A percentile compares a stretch with the other conserved stretches of the same genome.
phyloP scores from a whole-genome alignment of 2,888 invertebrate genomes.

The Drosophila fungiperda region DNA sequence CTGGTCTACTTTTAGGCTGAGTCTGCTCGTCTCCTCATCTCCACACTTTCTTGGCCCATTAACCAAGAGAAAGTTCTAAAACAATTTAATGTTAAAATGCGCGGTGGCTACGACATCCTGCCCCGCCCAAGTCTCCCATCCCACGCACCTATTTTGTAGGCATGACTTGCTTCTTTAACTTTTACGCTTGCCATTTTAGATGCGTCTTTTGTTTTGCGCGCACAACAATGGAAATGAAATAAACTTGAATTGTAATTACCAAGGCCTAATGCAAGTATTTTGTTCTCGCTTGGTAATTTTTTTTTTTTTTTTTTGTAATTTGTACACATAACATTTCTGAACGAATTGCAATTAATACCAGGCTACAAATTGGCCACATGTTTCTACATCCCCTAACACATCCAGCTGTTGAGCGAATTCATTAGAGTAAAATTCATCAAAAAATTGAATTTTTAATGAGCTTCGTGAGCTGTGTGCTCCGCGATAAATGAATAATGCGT shows the following conservation, averaged over 20 bases:
- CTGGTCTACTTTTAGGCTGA: slow-evolving; percentile 68
- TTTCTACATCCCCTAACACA: background rate
- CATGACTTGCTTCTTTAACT: slow-evolving; percentile 33
- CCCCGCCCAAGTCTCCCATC: background rate
- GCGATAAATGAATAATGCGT: slow-evolving; percentile 55
- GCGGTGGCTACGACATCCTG: background rate
- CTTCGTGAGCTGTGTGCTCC: slow-evolving; percentile 40
- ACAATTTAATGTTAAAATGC: slow-evolving; percentile 75
- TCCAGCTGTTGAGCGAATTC: slow-evolving; percentile 2
- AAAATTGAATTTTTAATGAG: slow-evolving; percentile 79
- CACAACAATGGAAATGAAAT: slow-evolving; percentile 59
- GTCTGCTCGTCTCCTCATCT: slow-evolving; percentile 9
- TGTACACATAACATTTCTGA: slow-evolving; percentile 25
- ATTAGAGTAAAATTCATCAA: slow-evolving; percentile 64
- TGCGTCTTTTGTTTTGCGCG: slow-evolving; percentile 43
- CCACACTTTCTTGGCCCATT: slow-evolving; percentile 9
- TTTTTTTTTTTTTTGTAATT: slow-evolving; percentile 6
- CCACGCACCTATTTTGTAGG: background rate
- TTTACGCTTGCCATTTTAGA: slow-evolving; percentile 49
- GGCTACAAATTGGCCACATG: slow-evolving; percentile 56
- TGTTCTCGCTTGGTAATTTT: background rate
- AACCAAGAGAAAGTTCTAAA: slow-evolving; percentile 62
- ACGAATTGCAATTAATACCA: slow-evolving; percentile 62
- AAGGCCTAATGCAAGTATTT: slow-evolving; percentile 49
- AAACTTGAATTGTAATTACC: slow-evolving; percentile 78